Base-by-base conservation (phyloP, 2,888 invertebrate genomes). In the Caenorhabditis sulstoni region DNA sequence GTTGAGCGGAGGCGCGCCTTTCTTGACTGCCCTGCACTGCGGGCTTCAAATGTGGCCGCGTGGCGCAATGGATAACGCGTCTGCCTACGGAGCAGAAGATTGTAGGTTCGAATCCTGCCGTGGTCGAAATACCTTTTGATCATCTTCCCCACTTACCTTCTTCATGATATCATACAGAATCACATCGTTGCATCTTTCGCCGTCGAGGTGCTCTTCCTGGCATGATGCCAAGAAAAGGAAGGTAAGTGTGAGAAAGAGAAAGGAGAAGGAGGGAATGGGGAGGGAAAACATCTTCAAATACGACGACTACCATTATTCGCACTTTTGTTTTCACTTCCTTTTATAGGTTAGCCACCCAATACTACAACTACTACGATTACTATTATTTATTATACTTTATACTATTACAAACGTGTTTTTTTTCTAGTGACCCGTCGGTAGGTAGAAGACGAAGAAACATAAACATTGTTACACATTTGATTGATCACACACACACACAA, bases 41-140 rank as follows among this genome's bases (percentile, higher is more conserved):
- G 9, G 29, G 29, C n/a, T 4, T 1, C 3, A 47, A 37, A 37
- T 50, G 41, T 79, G 83, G 80, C 81, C 80, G 82, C 79, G 85
- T 85, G 83, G 85, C 85, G 83, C 82, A 85, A 84, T 85, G 85
- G 85, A 85, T 84, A 85, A 86, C 82, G 89, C 90, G 89, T 90
- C 90, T 87, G 89, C 85, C 89, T 90, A 88, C 90, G 89, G 87
- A 90, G 86, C 89, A 87, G 90, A 90, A 90, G 88, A 90, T 89
- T 90, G 87, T 81, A 90, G 89, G 89, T 90, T 90, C 90, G 89
- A 90, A 86, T 88, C 88, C 89, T 89, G 89, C 84, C 85, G 82
- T 80, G 81, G 80, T 84, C 81, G 83, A 77, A 67, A 74, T 39
- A 2, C 11, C 11, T 41, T 41, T n/a, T 37, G 16, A 20, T 39